Conservation (phyloP, 2,797 vertebrate species). For the Caiman crocodilus region DNA sequence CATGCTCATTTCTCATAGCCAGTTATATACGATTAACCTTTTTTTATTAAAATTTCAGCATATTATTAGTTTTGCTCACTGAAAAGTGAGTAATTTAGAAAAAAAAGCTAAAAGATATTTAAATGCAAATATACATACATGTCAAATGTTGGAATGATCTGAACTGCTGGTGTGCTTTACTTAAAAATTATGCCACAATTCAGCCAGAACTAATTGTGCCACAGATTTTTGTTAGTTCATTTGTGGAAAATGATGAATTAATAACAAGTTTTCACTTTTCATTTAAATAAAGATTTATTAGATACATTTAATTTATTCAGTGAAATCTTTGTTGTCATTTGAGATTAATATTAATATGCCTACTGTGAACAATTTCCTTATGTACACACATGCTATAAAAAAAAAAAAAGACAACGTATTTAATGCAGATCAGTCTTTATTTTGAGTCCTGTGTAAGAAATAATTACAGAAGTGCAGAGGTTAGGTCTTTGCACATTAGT, state of each 20-base stretch:
- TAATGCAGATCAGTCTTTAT: not conserved
- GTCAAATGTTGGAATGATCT: constrained; percentile 19
- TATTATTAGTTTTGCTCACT: constrained; percentile 52
- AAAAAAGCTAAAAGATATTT: constrained; percentile 52
- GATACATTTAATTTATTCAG: not conserved
- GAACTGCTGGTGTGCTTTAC: constrained; percentile 28
- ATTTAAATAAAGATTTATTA: not conserved
- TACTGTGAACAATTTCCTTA: not conserved
- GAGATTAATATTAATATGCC: constrained; percentile 1
- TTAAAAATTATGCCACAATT: constrained; percentile 24
- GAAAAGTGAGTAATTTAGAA: constrained; percentile 70
- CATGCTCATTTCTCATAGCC: constrained; percentile 53
- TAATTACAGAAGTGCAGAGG: not conserved
- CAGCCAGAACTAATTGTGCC: constrained; percentile 25
- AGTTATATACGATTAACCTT: constrained; percentile 54
- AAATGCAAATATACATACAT: constrained; percentile 56
- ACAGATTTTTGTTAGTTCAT: constrained; percentile 1
- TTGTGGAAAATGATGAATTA: constrained; percentile 33
- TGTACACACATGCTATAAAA: rapidly evolving
- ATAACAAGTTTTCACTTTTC: not conserved
- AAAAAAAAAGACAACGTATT: not conserved
- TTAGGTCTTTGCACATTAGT: not conserved
- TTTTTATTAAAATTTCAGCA: constrained; percentile 61
- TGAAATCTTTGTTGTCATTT: not conserved
- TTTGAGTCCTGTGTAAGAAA: not conserved